Evolutionary conservation across 2,113 vertebrate species (phyloP).

Genomic region (Percopsis transmontana): DNA sequence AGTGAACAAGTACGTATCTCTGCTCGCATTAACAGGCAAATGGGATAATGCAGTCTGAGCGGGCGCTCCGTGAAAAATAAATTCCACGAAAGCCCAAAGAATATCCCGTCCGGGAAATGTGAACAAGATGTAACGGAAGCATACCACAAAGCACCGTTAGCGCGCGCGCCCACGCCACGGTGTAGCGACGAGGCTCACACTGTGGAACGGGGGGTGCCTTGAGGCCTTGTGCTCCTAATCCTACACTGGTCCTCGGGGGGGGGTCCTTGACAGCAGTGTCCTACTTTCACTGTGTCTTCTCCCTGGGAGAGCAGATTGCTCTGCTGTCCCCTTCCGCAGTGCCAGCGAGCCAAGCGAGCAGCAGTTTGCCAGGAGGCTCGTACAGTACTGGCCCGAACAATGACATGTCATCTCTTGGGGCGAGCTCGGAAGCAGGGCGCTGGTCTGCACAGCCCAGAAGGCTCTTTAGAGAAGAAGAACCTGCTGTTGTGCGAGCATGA

Average conservation of each 20-base stretch:
- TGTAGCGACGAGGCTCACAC: neutral
- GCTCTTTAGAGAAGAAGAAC: neutral
- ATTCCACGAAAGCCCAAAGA: conserved; percentile 18
- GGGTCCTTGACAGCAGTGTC: conserved; percentile 33
- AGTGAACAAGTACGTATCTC: conserved; percentile 12
- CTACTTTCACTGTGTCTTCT: conserved; percentile 34
- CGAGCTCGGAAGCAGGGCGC: neutral
- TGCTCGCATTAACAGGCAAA: conserved; percentile 25
- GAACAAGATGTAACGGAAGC: conserved; percentile 35
- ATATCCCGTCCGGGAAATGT: conserved; percentile 33
- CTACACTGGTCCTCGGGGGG: conserved; percentile 14
- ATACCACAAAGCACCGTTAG: conserved; percentile 3
- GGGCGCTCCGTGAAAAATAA: conserved; percentile 24
- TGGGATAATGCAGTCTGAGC: conserved; percentile 17
- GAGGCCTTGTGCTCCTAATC: conserved; percentile 21
- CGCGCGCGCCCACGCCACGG: neutral
- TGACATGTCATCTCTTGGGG: conserved; percentile 9
- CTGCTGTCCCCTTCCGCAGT: conserved; percentile 29
- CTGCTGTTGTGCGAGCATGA: neutral
- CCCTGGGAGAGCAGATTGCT: conserved; percentile 41
- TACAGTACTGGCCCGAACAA: conserved; percentile 16
- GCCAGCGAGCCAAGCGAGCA: conserved; percentile 31
- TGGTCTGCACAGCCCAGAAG: conserved; percentile 8
- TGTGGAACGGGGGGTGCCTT: conserved; percentile 18
- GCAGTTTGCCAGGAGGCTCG: conserved; percentile 36